A percentile compares a stretch with the other conserved stretches of the same genome.
phyloP scores from a whole-genome alignment of 2,797 vertebrate species.

The Sandelia bainsii region DNA sequence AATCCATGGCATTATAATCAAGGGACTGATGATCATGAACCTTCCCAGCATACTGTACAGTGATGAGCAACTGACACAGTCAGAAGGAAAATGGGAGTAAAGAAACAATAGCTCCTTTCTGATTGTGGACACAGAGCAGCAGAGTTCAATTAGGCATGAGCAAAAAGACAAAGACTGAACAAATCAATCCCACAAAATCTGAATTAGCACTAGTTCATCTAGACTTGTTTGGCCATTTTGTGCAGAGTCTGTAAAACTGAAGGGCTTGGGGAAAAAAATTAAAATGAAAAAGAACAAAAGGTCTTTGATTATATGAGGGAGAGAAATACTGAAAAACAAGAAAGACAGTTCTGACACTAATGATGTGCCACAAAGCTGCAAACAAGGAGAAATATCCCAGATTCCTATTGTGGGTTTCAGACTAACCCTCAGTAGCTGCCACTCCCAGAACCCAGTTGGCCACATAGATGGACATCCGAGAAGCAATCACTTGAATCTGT shows the following conservation, averaged over 20 bases:
- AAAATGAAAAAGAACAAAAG: constrained; percentile 3
- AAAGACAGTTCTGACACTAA: constrained; percentile 31
- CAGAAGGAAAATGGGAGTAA: constrained; percentile 26
- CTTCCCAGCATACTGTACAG: constrained; percentile 18
- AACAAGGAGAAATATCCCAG: constrained; percentile 36
- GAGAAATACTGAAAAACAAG: constrained; percentile 8
- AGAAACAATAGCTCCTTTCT: constrained; percentile 44
- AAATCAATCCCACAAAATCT: constrained; percentile 37
- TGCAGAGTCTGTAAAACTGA: constrained; percentile 5
- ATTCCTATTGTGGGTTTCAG: constrained; percentile 33
- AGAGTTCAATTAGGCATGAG: constrained; percentile 50
- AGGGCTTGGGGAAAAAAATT: constrained; percentile 1
- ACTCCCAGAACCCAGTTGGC: constrained; percentile 45
- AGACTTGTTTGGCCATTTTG: background rate
- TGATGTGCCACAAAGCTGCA: constrained; percentile 30
- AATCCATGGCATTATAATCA: constrained; percentile 57
- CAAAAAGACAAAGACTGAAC: constrained; percentile 26
- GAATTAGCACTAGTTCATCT: constrained; percentile 25
- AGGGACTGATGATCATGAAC: constrained; percentile 49
- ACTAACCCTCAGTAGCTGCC: constrained; percentile 15
- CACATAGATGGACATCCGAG: constrained; percentile 65
- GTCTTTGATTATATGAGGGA: constrained; percentile 4
- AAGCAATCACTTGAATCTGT: constrained; percentile 72
- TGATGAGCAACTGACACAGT: constrained; percentile 41
- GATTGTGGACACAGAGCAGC: constrained; percentile 46